Percentiles rank a stretch among this genome's conserved stretches.
Conservation (phyloP, 2,113 vertebrate species). For the sheep (Ovis aries) region ARS-UI_Ramb_v3.0 NC_056080.1:27960001-27960500, state of each 20-base stretch:
- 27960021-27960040: neutral
- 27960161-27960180: neutral
- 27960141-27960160: neutral
- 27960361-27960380: neutral
- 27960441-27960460: neutral
- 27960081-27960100: conserved; percentile 11
- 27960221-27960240: neutral
- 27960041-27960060: neutral
- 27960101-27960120: neutral
- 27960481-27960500: neutral
- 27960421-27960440: neutral
- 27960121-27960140: neutral
- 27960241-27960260: neutral
- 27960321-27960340: neutral
- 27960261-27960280: neutral
- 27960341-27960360: neutral
- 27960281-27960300: neutral
- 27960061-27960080: neutral
- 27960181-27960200: neutral
- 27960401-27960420: neutral
- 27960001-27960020: neutral
- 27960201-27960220: neutral
- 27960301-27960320: neutral
- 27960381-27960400: neutral
- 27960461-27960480: neutral